These are phyloP conservation scores for Maconellicoccus hirsutus DNA, from an alignment of 1,140 invertebrate genomes.

Conservation along the genomic window DNA sequence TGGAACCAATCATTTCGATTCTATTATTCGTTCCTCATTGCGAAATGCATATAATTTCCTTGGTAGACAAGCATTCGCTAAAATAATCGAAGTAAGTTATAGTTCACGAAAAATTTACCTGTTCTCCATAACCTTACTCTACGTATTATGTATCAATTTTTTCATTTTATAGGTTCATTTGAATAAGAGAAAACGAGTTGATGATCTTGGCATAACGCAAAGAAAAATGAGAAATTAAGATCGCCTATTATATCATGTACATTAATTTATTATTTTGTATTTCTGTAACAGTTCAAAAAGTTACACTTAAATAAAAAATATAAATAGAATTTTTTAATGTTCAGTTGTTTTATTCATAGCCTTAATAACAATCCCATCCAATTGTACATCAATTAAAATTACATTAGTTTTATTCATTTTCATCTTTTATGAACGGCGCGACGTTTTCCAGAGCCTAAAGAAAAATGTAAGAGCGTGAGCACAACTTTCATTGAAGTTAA, in stretches of 20 bases:
- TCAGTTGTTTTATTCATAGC: no score
- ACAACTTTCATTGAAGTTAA: no score
- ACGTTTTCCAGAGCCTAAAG: background rate
- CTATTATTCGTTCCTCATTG: conserved; percentile 49
- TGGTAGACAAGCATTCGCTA: conserved; percentile 53
- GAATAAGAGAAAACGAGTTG: conserved; percentile 42
- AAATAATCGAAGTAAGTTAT: conserved; percentile 47
- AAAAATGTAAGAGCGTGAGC: background rate
- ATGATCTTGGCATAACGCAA: conserved; percentile 33
- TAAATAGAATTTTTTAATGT: background rate
- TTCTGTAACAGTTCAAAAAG: background rate
- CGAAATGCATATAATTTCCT: conserved; percentile 67
- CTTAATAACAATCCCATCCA: background rate
- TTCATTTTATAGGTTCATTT: conserved; percentile 43
- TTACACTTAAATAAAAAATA: background rate
- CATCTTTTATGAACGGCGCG: background rate
- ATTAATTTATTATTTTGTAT: background rate
- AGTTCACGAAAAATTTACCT: background rate
- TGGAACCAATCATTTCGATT: conserved; percentile 55
- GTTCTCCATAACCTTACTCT: background rate
- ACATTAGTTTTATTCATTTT: background rate
- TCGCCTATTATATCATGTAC: no score
- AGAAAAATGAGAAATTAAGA: background rate
- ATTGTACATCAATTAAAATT: background rate
- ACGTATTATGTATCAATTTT: conserved; percentile 14